A percentile compares a stretch with the other conserved stretches of the same genome.
phyloP scores from a whole-genome alignment of 2,113 vertebrate genomes.

The Zosterops borbonicus region DNA sequence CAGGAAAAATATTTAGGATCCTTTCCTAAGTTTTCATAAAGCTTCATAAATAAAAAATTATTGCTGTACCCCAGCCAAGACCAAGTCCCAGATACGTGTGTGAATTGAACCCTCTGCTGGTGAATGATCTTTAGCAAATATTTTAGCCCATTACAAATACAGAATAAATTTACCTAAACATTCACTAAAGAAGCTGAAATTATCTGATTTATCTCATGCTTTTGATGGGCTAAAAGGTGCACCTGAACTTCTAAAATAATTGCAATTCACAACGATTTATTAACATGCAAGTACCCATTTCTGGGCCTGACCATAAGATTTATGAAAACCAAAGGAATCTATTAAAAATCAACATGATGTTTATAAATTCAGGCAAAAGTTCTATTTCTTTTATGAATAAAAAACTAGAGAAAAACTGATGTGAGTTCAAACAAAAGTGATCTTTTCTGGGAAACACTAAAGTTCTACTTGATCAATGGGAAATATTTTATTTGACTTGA shows the following conservation, averaged over 20 bases:
- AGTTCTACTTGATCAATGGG: background rate
- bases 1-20: slow-evolving; percentile 4
- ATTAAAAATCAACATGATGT: background rate
- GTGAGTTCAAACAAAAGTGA: background rate
- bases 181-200: background rate
- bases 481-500: background rate
- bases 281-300: background rate
- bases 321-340: background rate
- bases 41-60: slow-evolving; percentile 3
- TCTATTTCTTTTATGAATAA: background rate
- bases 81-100: background rate
- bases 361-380: background rate
- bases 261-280: background rate
- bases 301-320: background rate
- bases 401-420: background rate
- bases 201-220: background rate
- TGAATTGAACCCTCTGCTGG: slow-evolving; percentile 48
- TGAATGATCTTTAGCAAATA: background rate
- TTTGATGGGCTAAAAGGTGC: background rate
- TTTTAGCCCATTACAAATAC: background rate
- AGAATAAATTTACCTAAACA: background rate
- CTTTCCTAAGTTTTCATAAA: slow-evolving; percentile 21
- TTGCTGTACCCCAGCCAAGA: background rate
- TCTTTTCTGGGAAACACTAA: background rate
- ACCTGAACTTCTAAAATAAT: background rate